Evolutionary conservation across 2,113 vertebrate species (phyloP), one percentile per base, ranked within the genome.

Genomic region (Dasyprocta punctata): DNA sequence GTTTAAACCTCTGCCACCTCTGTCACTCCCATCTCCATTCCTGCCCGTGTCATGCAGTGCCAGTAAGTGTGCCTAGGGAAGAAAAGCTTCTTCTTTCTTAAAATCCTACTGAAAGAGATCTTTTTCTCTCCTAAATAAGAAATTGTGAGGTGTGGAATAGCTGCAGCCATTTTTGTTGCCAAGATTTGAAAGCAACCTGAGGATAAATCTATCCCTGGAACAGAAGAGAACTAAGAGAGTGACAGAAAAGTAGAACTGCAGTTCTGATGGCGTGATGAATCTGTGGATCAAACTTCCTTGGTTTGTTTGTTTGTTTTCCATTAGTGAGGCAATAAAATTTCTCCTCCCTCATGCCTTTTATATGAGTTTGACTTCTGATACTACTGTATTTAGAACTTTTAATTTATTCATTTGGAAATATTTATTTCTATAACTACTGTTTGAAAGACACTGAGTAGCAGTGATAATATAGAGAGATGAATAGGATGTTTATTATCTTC

Each of bases 331-430:
- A 88, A 14, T 91, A 47, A 87, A 60, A n/a, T 75, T 69, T 47
- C 3, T 67, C 26, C 44, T 22, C 19, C 6, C 11, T 38, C 49
- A 19, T 33, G 33, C 11, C 2, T 65, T 92, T 65, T 56, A n/a
- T 81, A 24, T 69, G 41, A 58, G 54, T 86, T 84, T 67, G 28
- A 28, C 69, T 89, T 85, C 36, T 44, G 22, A n/a, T 90, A 61
- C 41, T 77, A 11, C 11, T 49, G 28, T 75, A 44, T 65, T 86
- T 73, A 93, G 86, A 94, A 85, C 81, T 65, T 91, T 58, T 54
- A 16, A 47, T 93, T 87, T 89, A 41, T 92, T 95, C 56, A 16
- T 63, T 93, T 88, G 69, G 44, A 86, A 86, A 96, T 52, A 69
- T 65, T 95, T 85, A 56, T 82, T n/a, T 86, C n/a, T 82, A 12